Evolutionary conservation across 2,888 invertebrate genomes (phyloP).

Genomic region (Chaitophorus viminalis): DNA sequence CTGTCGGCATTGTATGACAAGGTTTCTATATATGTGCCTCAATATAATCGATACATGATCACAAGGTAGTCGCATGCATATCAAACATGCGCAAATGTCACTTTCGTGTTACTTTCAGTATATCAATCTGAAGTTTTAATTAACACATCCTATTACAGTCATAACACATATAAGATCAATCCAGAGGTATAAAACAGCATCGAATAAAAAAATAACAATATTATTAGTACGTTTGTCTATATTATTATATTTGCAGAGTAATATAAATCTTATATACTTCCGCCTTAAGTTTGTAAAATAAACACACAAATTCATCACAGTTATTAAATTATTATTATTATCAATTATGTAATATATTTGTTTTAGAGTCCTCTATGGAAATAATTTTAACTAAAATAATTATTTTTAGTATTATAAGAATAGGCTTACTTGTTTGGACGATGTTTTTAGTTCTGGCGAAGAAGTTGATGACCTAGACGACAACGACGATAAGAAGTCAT

Average conservation of each 20-base stretch:
- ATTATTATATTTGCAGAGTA: not conserved
- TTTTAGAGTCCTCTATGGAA: not conserved
- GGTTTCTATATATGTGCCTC: slow-evolving; percentile 35
- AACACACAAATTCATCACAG: too few relatives aligned
- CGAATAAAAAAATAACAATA: slow-evolving; percentile 20
- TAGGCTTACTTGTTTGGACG: slow-evolving; percentile 56
- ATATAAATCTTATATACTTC: too few relatives aligned
- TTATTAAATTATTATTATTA: not conserved
- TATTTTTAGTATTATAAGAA: too few relatives aligned
- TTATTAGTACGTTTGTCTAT: not conserved
- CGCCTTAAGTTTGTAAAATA: not conserved
- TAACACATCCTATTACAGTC: slow-evolving; percentile 53
- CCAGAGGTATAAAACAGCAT: not conserved
- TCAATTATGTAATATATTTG: not conserved
- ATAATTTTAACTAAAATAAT: too few relatives aligned
- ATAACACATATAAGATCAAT: not conserved
- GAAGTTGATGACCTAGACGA: slow-evolving; percentile 63
- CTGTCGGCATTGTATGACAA: slow-evolving; percentile 41
- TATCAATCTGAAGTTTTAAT: slow-evolving; percentile 43
- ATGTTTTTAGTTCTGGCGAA: slow-evolving; percentile 62
- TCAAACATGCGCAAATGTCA: slow-evolving; percentile 32
- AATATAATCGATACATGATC: slow-evolving; percentile 16
- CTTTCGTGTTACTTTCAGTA: slow-evolving; percentile 44
- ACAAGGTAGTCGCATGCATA: slow-evolving; percentile 45
- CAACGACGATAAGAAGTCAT: slow-evolving; percentile 48